Evolutionary conservation across 2,113 vertebrate species (phyloP), one percentile per base, ranked within the genome.

Genomic region (Falcunculus frontatus): DNA sequence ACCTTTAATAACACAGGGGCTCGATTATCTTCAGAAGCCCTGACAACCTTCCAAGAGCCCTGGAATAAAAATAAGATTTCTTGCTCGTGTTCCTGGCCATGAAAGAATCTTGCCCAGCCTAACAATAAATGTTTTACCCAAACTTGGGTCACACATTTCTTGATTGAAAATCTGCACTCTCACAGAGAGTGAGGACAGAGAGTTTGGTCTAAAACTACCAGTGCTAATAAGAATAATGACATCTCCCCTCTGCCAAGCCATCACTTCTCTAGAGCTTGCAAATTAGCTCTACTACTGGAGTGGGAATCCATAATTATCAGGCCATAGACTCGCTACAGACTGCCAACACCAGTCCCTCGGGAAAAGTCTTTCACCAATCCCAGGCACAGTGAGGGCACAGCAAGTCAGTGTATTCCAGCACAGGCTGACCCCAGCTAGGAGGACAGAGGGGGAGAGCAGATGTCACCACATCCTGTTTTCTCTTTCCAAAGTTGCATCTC

Each of bases 351-450:
- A n/a, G 13, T 7, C 3, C 10, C 60, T 17, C 2, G 6, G 39
- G 46, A 11, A 74, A 46, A 80, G 8, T 47, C 11, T 88, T 37
- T 57, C 49, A 21, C 20, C 16, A 32, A 1, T 16, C 47, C 39
- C 21, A 15, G 46, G 11, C n/a, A 85, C 4, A 0, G 62, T 32
- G 37, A 33, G 16, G 47, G 25, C 25, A 37, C 20, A 42, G 29
- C 0, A 0, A 68, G 13, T 10, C 1, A 0, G 2, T 33, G 32
- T 22, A 9, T 22, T 15, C 63, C 18, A 9, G 32, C 30, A 9
- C 0, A 0, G 44, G 33, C 33, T 59, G 44, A 70, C 5, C 70
- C 14, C 50, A 41, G 30, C 41, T 49, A 1, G 0, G 42, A 16
- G 53, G 10, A 47, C 2, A 4, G 55, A 60, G 10, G 13, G 6